phyloP scores from a whole-genome alignment of 2,797 vertebrate species.

The Artibeus lituratus region DNA sequence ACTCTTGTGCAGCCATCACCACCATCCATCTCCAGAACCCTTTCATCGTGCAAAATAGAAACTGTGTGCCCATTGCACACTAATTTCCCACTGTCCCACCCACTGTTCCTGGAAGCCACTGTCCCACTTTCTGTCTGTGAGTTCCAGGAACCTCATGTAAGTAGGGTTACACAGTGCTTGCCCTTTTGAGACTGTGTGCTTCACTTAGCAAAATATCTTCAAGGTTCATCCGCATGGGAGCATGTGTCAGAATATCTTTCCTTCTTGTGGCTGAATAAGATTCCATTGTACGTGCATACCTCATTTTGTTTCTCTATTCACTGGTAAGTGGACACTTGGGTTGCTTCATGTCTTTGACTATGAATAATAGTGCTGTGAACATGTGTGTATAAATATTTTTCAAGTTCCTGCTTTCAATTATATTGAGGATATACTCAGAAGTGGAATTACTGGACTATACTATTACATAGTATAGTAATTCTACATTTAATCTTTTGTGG shows the following conservation, averaged over 20 bases:
- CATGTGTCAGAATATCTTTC: background rate
- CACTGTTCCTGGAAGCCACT: background rate
- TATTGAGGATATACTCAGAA: background rate
- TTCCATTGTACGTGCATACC: background rate
- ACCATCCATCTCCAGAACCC: background rate
- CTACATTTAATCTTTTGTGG: background rate
- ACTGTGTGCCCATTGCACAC: background rate
- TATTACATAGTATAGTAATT: background rate
- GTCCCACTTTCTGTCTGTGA: background rate
- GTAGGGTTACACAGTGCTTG: background rate
- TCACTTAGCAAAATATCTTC: background rate
- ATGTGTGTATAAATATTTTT: background rate
- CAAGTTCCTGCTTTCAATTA: background rate
- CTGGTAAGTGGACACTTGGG: background rate
- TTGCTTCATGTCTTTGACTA: background rate
- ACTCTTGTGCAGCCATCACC: background rate
- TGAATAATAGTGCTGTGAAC: background rate
- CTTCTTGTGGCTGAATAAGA: background rate
- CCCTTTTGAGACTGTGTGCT: background rate
- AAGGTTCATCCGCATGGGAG: no score
- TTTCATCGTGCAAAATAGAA: background rate
- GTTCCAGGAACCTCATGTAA: background rate
- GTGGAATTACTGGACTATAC: background rate
- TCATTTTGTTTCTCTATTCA: background rate
- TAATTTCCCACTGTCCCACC: background rate